Percentiles rank a stretch among this genome's conserved stretches.
phyloP scores from a whole-genome alignment of 2,888 invertebrate genomes.

The Macaria liturata region DNA sequence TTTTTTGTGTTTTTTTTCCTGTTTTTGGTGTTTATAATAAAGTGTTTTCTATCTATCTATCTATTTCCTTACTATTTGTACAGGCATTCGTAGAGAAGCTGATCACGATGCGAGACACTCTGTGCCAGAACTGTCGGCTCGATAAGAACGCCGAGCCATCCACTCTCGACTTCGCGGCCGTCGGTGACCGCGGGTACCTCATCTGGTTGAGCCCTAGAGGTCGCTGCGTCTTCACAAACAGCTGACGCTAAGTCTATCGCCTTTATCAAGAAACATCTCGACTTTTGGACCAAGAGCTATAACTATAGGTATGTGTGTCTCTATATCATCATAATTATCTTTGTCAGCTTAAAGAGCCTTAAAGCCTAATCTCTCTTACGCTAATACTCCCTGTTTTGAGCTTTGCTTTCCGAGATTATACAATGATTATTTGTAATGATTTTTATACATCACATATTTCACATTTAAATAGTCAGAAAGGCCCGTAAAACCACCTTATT shows the following conservation, averaged over 20 bases:
- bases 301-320: constrained; percentile 84
- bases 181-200: constrained; percentile 91
- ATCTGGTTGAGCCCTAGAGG: constrained; percentile 89
- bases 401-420: too few relatives aligned
- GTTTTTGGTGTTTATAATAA: too few relatives aligned
- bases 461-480: too few relatives aligned
- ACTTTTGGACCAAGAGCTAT: constrained; percentile 90
- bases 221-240: constrained; percentile 86
- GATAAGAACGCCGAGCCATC: constrained; percentile 88
- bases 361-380: too few relatives aligned
- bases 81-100: constrained; percentile 90
- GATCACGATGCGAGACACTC: constrained; percentile 87
- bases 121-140: constrained; percentile 74
- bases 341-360: too few relatives aligned
- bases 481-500: too few relatives aligned
- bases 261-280: constrained; percentile 89
- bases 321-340: too few relatives aligned
- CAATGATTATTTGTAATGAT: too few relatives aligned
- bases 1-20: too few relatives aligned
- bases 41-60: too few relatives aligned
- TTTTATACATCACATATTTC: too few relatives aligned
- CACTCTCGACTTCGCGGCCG: constrained; percentile 86
- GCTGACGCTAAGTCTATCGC: constrained; percentile 88
- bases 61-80: constrained; percentile 16
- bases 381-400: too few relatives aligned